These are phyloP conservation scores for Chelidonichthys spinosus DNA, from an alignment of 2,797 vertebrate genomes.

Conservation along the genomic window DNA sequence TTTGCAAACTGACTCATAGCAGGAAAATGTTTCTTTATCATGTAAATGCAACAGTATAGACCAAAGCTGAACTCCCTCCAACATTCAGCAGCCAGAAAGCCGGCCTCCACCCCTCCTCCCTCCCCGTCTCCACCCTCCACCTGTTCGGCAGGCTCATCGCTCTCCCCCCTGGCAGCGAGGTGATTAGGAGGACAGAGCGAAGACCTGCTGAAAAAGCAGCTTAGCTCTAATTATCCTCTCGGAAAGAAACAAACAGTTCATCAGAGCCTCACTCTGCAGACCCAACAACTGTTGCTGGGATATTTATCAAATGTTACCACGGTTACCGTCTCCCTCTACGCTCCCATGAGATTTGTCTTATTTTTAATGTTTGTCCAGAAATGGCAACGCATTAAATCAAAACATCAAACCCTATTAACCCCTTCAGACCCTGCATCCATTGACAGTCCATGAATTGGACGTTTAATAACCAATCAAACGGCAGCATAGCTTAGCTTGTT, in stretches of 20 bases:
- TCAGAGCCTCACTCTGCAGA: slow-evolving; percentile 65
- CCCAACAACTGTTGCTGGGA: slow-evolving; percentile 72
- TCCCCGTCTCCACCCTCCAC: slow-evolving; percentile 34
- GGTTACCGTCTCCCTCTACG: slow-evolving; percentile 63
- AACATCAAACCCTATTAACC: slow-evolving; percentile 28
- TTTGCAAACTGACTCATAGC: too few species aligned
- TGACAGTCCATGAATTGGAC: too few species aligned
- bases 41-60: not conserved
- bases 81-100: slow-evolving; percentile 1
- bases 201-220: slow-evolving; percentile 72
- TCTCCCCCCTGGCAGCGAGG: slow-evolving; percentile 51
- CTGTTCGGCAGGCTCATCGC: slow-evolving; percentile 16
- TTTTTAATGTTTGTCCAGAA: slow-evolving; percentile 36
- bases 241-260: slow-evolving; percentile 73
- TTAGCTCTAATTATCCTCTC: slow-evolving; percentile 70
- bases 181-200: slow-evolving; percentile 59
- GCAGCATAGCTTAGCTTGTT: too few species aligned
- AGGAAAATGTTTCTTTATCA: not conserved
- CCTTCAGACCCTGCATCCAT: not conserved
- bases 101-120: not conserved
- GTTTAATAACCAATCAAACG: too few species aligned
- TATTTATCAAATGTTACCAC: slow-evolving; percentile 65
- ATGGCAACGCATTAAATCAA: slow-evolving; percentile 23
- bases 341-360: slow-evolving; percentile 33
- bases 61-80: not conserved